Conservation (phyloP, 2,113 vertebrate genomes). For the Oceanites oceanicus region DNA sequence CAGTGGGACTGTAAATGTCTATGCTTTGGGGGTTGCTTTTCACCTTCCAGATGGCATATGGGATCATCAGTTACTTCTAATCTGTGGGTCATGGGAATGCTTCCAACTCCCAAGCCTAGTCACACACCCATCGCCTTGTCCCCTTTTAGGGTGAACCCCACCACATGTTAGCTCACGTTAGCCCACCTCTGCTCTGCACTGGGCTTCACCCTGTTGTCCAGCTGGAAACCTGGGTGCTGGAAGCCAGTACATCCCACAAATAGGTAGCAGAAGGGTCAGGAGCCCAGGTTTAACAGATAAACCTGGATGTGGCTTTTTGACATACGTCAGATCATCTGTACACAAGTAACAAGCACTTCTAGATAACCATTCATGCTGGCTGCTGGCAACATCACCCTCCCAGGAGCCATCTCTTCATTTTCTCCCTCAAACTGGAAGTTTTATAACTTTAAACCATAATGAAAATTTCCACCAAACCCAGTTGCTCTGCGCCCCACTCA, state of each 20-base stretch:
- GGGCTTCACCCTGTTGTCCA: background rate
- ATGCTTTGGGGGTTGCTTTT: background rate
- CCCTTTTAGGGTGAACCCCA: background rate
- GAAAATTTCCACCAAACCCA: background rate
- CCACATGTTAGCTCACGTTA: background rate
- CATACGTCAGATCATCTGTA: background rate
- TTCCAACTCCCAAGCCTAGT: accelerated
- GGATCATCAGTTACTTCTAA: background rate
- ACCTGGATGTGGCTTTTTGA: background rate
- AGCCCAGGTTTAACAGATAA: background rate
- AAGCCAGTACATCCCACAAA: background rate
- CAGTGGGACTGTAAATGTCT: background rate
- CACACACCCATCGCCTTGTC: background rate
- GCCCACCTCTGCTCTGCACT: background rate
- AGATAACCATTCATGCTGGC: background rate
- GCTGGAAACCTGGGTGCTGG: background rate
- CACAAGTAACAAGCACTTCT: accelerated
- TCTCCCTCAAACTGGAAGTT: background rate
- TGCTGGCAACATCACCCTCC: background rate
- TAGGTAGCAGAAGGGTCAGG: background rate
- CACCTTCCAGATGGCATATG: background rate
- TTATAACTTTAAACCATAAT: background rate
- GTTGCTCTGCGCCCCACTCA: background rate
- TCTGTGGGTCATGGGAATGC: background rate
- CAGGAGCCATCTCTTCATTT: background rate